A percentile compares a stretch with the other conserved stretches of the same genome.
Conservation (phyloP, 2,888 invertebrate genomes). For the Pandemis corylana region DNA sequence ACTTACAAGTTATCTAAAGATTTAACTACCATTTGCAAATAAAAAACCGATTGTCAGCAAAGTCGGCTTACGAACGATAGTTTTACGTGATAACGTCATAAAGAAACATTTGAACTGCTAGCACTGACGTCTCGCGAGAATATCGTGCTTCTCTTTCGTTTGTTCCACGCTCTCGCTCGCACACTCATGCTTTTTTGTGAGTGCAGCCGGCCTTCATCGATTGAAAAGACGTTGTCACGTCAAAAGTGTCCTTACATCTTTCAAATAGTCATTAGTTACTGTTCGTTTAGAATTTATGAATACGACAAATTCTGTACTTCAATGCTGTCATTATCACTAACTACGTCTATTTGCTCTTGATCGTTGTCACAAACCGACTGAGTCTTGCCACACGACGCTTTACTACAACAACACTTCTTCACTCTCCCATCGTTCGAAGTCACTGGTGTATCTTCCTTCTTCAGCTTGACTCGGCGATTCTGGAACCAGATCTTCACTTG, state of each 20-base stretch:
- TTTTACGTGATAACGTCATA: too few species aligned
- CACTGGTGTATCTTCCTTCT: slow-evolving; percentile 92
- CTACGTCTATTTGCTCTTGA: slow-evolving; percentile 77
- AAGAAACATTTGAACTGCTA: too few species aligned
- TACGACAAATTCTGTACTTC: slow-evolving; percentile 70
- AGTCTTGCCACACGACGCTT: slow-evolving; percentile 65
- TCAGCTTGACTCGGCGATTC: slow-evolving; percentile 96
- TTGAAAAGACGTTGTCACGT: too few species aligned
- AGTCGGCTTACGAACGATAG: too few species aligned
- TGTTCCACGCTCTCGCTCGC: too few species aligned
- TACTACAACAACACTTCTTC: slow-evolving; percentile 74
- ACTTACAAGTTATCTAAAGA: too few species aligned
- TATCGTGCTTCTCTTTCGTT: too few species aligned
- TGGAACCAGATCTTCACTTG: slow-evolving; percentile 99
- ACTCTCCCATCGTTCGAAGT: slow-evolving; percentile 58
- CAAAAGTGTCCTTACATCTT: neutral
- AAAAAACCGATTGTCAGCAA: neutral
- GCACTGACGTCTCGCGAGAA: too few species aligned
- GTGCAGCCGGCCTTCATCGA: too few species aligned
- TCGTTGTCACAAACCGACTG: slow-evolving; percentile 70
- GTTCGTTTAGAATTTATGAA: slow-evolving; percentile 50
- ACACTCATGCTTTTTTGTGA: too few species aligned
- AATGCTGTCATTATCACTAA: slow-evolving; percentile 74
- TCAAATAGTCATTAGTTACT: neutral
- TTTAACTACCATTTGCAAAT: neutral